phyloP scores from a whole-genome alignment of 2,797 vertebrate genomes.

The Phrynocephalus guinanensis region DNA sequence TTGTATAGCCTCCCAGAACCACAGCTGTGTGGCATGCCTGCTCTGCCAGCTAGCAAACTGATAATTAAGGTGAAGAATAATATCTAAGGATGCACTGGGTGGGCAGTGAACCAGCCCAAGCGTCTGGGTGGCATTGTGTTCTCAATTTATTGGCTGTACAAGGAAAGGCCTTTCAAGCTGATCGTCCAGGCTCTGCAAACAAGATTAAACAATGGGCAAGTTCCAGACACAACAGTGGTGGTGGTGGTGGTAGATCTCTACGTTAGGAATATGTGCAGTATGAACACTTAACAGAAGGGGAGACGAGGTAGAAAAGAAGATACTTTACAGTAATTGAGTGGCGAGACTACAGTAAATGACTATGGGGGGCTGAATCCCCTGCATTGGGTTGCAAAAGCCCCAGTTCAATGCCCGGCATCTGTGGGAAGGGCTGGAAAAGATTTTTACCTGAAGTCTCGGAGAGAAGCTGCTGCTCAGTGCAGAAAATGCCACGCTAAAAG shows the following conservation, averaged over 20 bases:
- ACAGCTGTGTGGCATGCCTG: neutral
- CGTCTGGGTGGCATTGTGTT: constrained; percentile 9
- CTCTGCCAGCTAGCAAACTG: constrained; percentile 1
- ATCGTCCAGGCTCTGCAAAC: neutral
- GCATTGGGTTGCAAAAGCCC: neutral
- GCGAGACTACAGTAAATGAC: neutral
- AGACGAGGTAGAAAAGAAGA: neutral
- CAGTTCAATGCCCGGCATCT: neutral
- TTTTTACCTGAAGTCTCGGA: neutral
- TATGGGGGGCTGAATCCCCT: neutral
- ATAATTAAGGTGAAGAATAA: constrained; percentile 20
- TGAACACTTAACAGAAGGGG: neutral
- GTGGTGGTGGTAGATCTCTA: neutral
- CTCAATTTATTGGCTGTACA: neutral
- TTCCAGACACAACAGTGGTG: no score
- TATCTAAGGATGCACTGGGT: neutral
- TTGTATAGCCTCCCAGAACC: neutral
- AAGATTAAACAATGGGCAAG: neutral
- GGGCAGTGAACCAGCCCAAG: neutral
- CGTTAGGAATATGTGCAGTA: neutral
- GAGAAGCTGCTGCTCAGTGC: neutral
- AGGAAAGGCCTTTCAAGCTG: neutral
- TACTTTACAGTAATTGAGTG: neutral
- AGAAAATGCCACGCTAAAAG: neutral
- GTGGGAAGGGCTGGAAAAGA: neutral